Conservation (phyloP, 2,888 invertebrate genomes). For the Trissonchulus sp. region DNA sequence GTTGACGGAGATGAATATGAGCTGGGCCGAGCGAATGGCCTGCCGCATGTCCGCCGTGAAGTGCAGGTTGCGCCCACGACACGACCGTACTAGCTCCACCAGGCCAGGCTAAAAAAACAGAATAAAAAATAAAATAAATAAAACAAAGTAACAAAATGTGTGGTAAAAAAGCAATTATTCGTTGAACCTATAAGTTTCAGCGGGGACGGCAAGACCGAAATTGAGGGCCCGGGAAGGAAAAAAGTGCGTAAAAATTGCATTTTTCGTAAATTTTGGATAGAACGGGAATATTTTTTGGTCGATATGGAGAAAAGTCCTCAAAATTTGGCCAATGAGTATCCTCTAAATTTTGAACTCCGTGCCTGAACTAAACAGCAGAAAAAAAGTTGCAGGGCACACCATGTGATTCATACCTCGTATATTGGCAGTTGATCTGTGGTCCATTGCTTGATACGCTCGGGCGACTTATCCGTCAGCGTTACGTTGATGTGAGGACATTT, state of each 20-base stretch:
- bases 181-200: no score
- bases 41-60: slow-evolving; percentile 84
- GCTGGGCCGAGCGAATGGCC: slow-evolving; percentile 82
- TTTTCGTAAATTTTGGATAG: no score
- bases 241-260: no score
- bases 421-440: slow-evolving; percentile 97
- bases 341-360: no score
- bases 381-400: no score
- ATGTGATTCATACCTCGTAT: slow-evolving; percentile 90
- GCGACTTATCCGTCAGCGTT: slow-evolving; percentile 90
- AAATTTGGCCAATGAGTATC: no score
- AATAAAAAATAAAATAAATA: slow-evolving; percentile 25
- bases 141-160: not conserved
- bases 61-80: slow-evolving; percentile 82
- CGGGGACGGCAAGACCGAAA: no score
- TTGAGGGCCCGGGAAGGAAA: no score
- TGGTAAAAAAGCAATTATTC: not conserved
- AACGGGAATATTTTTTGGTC: no score
- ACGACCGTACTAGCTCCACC: slow-evolving; percentile 79
- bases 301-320: no score
- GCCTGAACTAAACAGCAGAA: no score
- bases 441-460: slow-evolving; percentile 87
- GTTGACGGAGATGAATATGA: slow-evolving; percentile 98
- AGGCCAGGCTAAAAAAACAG: slow-evolving; percentile 70
- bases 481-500: slow-evolving; percentile 92